Base-by-base conservation (phyloP, 2,797 vertebrate genomes). In the Artibeus jamaicensis region DNA sequence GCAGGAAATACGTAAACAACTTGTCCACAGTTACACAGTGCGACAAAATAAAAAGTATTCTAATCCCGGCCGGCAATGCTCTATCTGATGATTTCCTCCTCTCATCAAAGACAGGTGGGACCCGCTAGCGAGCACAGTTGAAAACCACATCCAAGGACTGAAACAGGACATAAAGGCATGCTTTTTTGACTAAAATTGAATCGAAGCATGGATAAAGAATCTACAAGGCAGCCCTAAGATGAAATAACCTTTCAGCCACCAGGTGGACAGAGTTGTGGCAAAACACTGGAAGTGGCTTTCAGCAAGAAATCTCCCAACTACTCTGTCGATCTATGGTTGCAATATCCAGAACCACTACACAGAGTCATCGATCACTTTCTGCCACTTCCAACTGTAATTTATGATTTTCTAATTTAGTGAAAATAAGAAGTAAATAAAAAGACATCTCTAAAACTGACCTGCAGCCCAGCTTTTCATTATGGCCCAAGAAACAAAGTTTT, bases 381-480 rank as follows among this genome's bases (percentile, higher is more conserved):
- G 26, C 70, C 81, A 18, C 70, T 95, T 71, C 53, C 44, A 92
- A 55, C 26, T 16, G 42, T 76, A 87, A 94, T 32, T 71, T 86
- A 53, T 93, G 79, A 44, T 92, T 86, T 86, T 74, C 71, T 82
- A 59, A 95, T 78, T 48, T 73, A 50, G 48, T 65, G 48, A 78
- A 86, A 94, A 76, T 44, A 32, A 78, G 77, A 22, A 29, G 9
- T 21, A 87, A 97, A 65, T n/a, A 89, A 84, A 37, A 59, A 89
- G 42, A 37, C 39, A 74, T 78, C 71, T 90, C 77, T 26, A 53
- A 48, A 37, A 34, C 76, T 93, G 67, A 71, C 46, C 90, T 39
- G 12, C 5, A 59, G 34, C 24, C 87, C 22, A 29, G 42, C 19
- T 55, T 77, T 46, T 68, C 39, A 1, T 12, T 46, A 46, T 3